Evolutionary conservation across 35 echinoderm and acorn worm species (phyloP).

Genomic region (Acanthaster planci): DNA sequence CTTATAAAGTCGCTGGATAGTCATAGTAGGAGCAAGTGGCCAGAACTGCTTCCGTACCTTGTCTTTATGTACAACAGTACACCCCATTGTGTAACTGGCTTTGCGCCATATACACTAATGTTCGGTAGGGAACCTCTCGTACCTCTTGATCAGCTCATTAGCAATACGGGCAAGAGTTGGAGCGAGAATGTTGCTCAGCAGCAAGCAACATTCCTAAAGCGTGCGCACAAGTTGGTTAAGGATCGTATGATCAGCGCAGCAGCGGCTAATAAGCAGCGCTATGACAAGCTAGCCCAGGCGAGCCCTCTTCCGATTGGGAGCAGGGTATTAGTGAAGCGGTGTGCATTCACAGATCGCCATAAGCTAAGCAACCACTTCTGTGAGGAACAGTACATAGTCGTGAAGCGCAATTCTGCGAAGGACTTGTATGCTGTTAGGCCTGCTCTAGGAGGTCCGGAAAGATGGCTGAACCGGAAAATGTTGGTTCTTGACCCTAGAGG

Average conservation of each 20-base stretch:
- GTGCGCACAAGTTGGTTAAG: slow-evolving; percentile 5
- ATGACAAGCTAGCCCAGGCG: slow-evolving; percentile 33
- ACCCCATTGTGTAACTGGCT: slow-evolving; percentile 41
- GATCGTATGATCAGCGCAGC: slow-evolving; percentile 2
- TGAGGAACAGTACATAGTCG: neutral
- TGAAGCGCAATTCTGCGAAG: neutral
- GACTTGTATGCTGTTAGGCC: neutral
- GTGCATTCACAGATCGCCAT: neutral
- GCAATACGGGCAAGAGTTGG: neutral
- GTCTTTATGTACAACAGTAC: slow-evolving; percentile 65
- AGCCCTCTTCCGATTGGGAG: slow-evolving; percentile 33
- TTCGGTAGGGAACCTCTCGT: slow-evolving; percentile 54
- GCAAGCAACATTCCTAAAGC: neutral
- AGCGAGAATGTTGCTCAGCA: slow-evolving; percentile 2
- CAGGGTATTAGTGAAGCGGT: neutral
- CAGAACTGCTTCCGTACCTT: slow-evolving; percentile 38
- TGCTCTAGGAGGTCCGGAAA: neutral
- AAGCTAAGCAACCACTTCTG: neutral
- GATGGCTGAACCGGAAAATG: neutral
- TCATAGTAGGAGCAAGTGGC: slow-evolving; percentile 15
- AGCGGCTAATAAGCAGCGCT: slow-evolving; percentile 13
- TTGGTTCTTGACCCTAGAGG: slow-evolving; percentile 4
- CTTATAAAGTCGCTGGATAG: slow-evolving; percentile 38
- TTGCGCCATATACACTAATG: slow-evolving; percentile 44
- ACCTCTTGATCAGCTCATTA: slow-evolving; percentile 45